Evolutionary conservation across 2,888 invertebrate species (phyloP), one percentile per base, ranked within the genome.

Genomic region (Mantis religiosa): DNA sequence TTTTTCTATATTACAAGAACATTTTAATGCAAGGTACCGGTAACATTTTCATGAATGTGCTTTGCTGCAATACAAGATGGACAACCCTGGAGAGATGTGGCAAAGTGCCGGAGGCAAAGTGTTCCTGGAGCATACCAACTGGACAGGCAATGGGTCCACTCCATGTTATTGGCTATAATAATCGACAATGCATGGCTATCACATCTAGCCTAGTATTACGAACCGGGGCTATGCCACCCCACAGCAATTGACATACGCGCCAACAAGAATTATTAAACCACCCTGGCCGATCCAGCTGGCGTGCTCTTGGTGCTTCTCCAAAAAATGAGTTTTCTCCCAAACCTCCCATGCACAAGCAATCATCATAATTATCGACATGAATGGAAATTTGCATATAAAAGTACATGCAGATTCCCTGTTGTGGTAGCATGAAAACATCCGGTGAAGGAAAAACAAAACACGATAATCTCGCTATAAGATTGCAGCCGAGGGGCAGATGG

Each of bases 321-420:
- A 88, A 88, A 85, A 85, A 85, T 14, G 71, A 27, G n/a, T 30
- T 30, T 41, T 82, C 71, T 88, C 28, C 25, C 28, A 41, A 30
- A 30, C 85, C 47, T 88, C 82, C 71, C 87, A 82, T 83, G 28
- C 27, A 84, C 20, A 30, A 71, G 83, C 71, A 82, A 90, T 89
- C 88, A 90, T 88, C 47, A 82, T 90, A 84, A 90, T 90, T 88
- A 89, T 88, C 88, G 88, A 83, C 41, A 87, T 41, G 83, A 88
- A 28, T 71, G 83, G 86, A 86, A 86, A 89, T 89, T 87, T 89
- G 87, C 88, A 89, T 89, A 87, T 84, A 85, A 88, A 88, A 85
- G 47, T 84, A 86, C 88, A 87, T 27, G 85, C 28, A 83, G 27
- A 28, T 54, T 83, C 54, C 86, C 41, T n/a, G 47, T 27, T 84